A percentile compares a stretch with the other conserved stretches of the same genome.
These are phyloP conservation scores for Schizopygopsis pylzovi DNA, from an alignment of 2,797 vertebrate genomes.

Conservation along the genomic window DNA sequence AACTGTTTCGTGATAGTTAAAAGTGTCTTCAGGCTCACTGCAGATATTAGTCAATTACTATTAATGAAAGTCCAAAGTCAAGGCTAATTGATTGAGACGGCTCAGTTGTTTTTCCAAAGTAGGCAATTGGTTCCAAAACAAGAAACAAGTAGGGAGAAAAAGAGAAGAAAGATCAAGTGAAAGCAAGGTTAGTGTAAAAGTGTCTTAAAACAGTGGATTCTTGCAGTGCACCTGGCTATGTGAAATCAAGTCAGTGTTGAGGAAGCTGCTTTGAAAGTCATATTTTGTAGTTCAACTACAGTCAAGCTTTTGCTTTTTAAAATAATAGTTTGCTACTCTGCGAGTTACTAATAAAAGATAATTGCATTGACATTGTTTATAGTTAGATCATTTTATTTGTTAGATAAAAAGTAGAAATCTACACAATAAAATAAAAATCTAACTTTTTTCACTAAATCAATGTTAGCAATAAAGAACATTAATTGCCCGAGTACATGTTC, in stretches of 20 bases:
- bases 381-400: not conserved
- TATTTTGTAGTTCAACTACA: not conserved
- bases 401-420: not conserved
- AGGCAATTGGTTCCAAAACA: constrained; percentile 63
- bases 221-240: constrained; percentile 16
- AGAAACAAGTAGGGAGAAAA: constrained; percentile 47
- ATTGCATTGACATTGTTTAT: not conserved
- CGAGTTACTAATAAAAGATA: not conserved
- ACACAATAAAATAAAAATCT: not conserved
- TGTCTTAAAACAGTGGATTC: constrained; percentile 11
- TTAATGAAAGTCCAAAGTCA: constrained; percentile 81
- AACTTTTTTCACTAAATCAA: not conserved
- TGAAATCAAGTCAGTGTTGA: constrained; percentile 13
- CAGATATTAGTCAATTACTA: constrained; percentile 87
- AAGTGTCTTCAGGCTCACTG: constrained; percentile 87
- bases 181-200: constrained; percentile 15
- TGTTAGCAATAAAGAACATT: not conserved
- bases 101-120: constrained; percentile 71
- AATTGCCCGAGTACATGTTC: not conserved
- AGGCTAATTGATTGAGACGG: constrained; percentile 80
- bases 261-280: not conserved
- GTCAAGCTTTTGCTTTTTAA: not conserved
- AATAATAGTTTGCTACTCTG: not conserved
- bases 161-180: constrained; percentile 8
- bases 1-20: constrained; percentile 90